These are phyloP conservation scores for Betta splendens DNA, from an alignment of 2,797 vertebrate species.

Conservation along the genomic window DNA sequence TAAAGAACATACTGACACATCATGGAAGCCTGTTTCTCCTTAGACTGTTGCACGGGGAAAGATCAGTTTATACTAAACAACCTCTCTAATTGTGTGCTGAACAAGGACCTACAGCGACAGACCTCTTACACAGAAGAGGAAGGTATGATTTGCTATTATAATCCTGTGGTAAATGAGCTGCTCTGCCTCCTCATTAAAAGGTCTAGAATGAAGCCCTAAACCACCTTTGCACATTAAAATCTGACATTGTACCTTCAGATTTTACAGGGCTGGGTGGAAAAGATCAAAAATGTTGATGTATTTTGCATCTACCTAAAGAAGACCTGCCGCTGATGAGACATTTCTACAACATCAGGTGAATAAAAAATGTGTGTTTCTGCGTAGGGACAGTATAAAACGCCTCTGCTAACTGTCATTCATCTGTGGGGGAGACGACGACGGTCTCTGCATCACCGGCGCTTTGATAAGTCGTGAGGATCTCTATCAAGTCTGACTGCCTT, in stretches of 20 bases:
- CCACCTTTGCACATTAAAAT: background rate
- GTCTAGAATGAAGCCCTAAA: background rate
- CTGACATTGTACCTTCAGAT: too few species aligned
- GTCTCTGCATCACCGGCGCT: too few species aligned
- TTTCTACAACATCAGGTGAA: too few species aligned
- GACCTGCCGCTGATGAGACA: too few species aligned
- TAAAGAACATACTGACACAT: conserved; percentile 42
- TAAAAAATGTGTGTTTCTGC: too few species aligned
- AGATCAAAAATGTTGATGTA: conserved; percentile 21
- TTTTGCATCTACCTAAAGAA: conserved; percentile 5
- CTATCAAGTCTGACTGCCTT: too few species aligned
- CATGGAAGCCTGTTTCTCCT: conserved; percentile 40
- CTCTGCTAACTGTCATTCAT: too few species aligned
- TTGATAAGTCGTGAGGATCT: too few species aligned
- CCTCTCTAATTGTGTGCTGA: conserved; percentile 3
- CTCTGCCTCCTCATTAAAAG: background rate
- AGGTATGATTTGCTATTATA: background rate
- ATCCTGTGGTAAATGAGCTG: background rate
- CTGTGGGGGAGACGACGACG: too few species aligned
- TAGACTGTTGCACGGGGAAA: conserved; percentile 15
- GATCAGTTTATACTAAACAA: background rate
- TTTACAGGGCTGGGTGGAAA: conserved; percentile 27
- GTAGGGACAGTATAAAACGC: too few species aligned
- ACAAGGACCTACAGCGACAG: background rate
- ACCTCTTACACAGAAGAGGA: background rate